phyloP scores from a whole-genome alignment of 2,797 vertebrate genomes.

The Myripristis murdjan region DNA sequence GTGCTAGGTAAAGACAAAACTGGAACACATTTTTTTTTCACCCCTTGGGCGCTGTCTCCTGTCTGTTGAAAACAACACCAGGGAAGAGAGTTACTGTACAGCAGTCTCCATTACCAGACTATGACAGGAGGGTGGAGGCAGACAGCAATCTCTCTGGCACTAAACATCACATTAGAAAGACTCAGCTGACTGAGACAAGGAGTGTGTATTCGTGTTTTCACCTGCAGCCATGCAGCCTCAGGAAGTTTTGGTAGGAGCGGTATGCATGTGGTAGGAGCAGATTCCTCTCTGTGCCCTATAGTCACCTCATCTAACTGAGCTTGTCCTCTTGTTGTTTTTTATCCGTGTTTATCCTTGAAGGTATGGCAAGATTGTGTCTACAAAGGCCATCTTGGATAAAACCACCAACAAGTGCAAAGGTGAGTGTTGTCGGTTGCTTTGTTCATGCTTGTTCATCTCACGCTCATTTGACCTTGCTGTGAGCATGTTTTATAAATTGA shows the following conservation, averaged over 20 bases:
- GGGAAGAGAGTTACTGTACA: constrained; percentile 48
- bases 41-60: constrained; percentile 68
- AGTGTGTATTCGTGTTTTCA: constrained; percentile 56
- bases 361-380: constrained; percentile 97
- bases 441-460: background rate
- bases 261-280: constrained; percentile 49
- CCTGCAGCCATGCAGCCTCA: constrained; percentile 48
- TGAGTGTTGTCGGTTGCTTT: constrained; percentile 58
- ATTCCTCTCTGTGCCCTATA: constrained; percentile 50
- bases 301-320: constrained; percentile 46
- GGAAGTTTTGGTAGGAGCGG: constrained; percentile 35
- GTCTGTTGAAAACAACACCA: constrained; percentile 51
- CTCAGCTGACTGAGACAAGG: constrained; percentile 24
- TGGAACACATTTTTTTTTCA: constrained; percentile 68
- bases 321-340: constrained; percentile 16
- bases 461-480: background rate
- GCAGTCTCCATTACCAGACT: constrained; percentile 27
- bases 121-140: constrained; percentile 50
- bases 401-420: constrained; percentile 98
- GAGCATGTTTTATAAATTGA: background rate
- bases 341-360: constrained; percentile 72
- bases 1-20: constrained; percentile 42
- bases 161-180: constrained; percentile 35
- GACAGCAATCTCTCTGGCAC: constrained; percentile 42
- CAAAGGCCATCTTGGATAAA: constrained; percentile 97